These are phyloP conservation scores for Coracopsis vasa DNA, from an alignment of 2,113 vertebrate genomes.

Conservation along the genomic window DNA sequence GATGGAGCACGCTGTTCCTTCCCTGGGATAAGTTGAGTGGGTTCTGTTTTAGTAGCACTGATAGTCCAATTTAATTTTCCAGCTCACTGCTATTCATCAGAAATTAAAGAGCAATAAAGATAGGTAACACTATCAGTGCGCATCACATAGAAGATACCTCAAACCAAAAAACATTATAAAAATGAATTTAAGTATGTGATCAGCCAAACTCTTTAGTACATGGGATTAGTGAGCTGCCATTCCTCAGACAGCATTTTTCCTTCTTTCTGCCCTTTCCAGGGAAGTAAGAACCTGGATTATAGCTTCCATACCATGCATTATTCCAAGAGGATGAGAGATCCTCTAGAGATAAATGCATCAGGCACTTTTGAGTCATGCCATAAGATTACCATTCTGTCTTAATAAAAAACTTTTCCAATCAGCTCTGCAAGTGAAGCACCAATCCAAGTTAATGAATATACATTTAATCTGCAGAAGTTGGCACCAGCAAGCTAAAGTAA, in stretches of 20 bases:
- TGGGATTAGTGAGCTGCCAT: background rate
- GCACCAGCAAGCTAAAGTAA: background rate
- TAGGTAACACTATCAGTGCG: background rate
- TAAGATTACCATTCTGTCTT: background rate
- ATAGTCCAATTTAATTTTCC: background rate
- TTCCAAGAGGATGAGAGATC: background rate
- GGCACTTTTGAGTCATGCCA: background rate
- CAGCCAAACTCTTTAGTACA: background rate
- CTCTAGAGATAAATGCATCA: background rate
- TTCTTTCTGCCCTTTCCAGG: background rate
- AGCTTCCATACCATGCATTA: background rate
- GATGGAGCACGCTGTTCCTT: background rate
- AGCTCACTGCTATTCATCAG: background rate
- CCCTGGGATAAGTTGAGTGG: background rate
- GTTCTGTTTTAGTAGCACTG: background rate
- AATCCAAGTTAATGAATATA: background rate
- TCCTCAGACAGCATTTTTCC: background rate
- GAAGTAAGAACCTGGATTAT: background rate
- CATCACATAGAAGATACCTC: background rate
- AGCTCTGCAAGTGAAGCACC: background rate
- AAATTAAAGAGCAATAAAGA: background rate
- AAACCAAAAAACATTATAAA: background rate
- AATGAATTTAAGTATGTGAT: background rate
- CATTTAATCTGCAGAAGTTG: background rate
- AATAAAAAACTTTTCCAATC: background rate